Evolutionary conservation across 2,888 invertebrate species (phyloP), one percentile per base, ranked within the genome.

Genomic region (Plebejus argus): DNA sequence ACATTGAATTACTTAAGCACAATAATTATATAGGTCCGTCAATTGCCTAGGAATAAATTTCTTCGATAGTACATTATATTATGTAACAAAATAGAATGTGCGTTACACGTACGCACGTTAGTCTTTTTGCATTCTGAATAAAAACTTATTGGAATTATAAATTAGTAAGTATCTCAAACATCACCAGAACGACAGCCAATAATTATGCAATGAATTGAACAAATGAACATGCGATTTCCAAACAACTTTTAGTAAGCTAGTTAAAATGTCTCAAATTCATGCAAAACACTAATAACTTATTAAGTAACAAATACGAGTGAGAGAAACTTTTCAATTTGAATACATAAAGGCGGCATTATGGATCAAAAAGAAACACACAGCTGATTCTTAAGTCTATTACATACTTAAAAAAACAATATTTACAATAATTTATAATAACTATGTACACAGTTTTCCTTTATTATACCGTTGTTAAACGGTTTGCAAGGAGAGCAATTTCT

Each of bases 401-500:
- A 33, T 66, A 66, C 15, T n/a, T n/a, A n/a, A n/a, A 15, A 66
- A 66, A 66, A 66, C 28, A 28, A 66, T 66, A 66, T 28, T 66
- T 66, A 66, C 66, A 66, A 66, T 10, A 66, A 66, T 10, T 39
- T 8, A 71, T 20, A 71, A 39, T 71, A 71, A 20, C 39, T 71
- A 28, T 66, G 28, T 66, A 66, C 28, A 33, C 61, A 61, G 12
- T 1, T 35, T 35, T 35, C 70, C 35, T 33, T n/a, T n/a, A n/a
- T n/a, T n/a, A 39, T 20, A 71, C 39, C 39, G n/a, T n/a, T n/a
- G n/a, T n/a, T n/a, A n/a, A 71, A 71, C 3, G 15, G 10, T 28
- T 74, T 49, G 53, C 28, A 10, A 28, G 15, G 18, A 74, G 28
- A 12, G n/a, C 23, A 72, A 53, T 74, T 53, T 74, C 28, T 53